phyloP scores from a whole-genome alignment of 2,888 invertebrate species.

The Margaritifera margaritifera region DNA sequence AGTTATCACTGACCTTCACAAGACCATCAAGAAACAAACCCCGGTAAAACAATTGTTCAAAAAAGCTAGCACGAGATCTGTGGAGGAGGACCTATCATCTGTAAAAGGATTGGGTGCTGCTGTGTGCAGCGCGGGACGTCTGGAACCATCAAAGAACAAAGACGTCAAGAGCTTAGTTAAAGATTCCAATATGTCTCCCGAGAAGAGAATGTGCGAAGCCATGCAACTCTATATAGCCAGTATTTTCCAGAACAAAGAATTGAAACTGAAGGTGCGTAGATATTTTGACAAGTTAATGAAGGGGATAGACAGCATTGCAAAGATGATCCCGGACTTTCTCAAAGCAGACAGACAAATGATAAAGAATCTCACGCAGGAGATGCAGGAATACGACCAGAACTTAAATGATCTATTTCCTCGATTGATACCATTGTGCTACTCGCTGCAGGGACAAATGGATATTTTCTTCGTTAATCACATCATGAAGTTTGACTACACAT shows the following conservation, averaged over 20 bases:
- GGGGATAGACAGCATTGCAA: slow-evolving; percentile 50
- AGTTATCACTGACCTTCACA: slow-evolving; percentile 49
- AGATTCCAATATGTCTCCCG: slow-evolving; percentile 43
- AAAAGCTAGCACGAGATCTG: slow-evolving; percentile 33
- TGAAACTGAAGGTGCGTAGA: slow-evolving; percentile 43
- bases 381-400: slow-evolving; percentile 40
- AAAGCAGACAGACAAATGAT: slow-evolving; percentile 57
- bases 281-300: slow-evolving; percentile 52
- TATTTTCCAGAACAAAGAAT: slow-evolving; percentile 40
- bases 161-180: slow-evolving; percentile 40
- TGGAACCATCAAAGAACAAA: slow-evolving; percentile 16
- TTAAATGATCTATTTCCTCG: slow-evolving; percentile 46
- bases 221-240: slow-evolving; percentile 33
- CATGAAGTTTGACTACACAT: slow-evolving; percentile 55
- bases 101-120: slow-evolving; percentile 52
- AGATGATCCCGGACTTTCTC: slow-evolving; percentile 59
- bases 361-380: slow-evolving; percentile 43
- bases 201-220: slow-evolving; percentile 20
- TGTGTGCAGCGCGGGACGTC: slow-evolving; percentile 37
- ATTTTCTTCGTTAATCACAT: slow-evolving; percentile 57
- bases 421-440: slow-evolving; percentile 27
- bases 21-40: slow-evolving; percentile 51
- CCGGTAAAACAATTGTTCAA: slow-evolving; percentile 51
- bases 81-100: slow-evolving; percentile 29
- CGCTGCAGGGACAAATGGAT: slow-evolving; percentile 53